Base-by-base conservation (phyloP, 2,797 vertebrate genomes). In the Acipenser oxyrinchus region DNA sequence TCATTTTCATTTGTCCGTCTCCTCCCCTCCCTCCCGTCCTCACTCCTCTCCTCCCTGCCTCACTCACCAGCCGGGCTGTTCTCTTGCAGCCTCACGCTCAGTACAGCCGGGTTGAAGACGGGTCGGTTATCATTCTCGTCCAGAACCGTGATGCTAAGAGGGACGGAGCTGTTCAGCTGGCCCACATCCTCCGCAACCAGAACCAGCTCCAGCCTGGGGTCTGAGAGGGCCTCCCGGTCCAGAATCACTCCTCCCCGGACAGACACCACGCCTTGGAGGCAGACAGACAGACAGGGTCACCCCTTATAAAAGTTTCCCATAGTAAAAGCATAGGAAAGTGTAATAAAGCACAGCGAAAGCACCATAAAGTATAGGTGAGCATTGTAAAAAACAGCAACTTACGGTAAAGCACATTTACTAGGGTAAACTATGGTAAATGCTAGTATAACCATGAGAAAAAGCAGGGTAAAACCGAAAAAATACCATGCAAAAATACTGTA, bases 111-210 rank as follows among this genome's bases (percentile, higher is more conserved):
- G 51, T 71, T 93, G 77, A 99, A 99, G 62, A 91, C 10, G 0
- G 97, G 97, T 1, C 74, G 79, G 80, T 99, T 98, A 87, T 99
- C 97, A 48, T 99, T 99, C 76, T 94, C 89, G 68, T 99, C 97
- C 79, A 99, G 82, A 77, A 99, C 71, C 12, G 90, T 89, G 73
- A 99, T 68, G 0, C 77, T 75, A 67, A 99, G 90, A 2, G 87
- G 84, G 6, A 95, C 87, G 0, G 92, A 97, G 87, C 89, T 93
- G 72, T 94, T 97, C 63, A 99, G 83, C 6, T 86, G 89, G 1
- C 94, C 96, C 0, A 92, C 67, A n/a, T 99, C 97, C 78, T 75
- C 77, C 8, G 82, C 94, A 64, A 97, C 75, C 74, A 99, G 74
- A 0, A 86, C 87, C 71, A 96, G 80, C 78, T 96, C 92, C 65